These are phyloP conservation scores for Paragorgia papillata DNA, from an alignment of 92 coral and sea anemone species.

Conservation along the genomic window DNA sequence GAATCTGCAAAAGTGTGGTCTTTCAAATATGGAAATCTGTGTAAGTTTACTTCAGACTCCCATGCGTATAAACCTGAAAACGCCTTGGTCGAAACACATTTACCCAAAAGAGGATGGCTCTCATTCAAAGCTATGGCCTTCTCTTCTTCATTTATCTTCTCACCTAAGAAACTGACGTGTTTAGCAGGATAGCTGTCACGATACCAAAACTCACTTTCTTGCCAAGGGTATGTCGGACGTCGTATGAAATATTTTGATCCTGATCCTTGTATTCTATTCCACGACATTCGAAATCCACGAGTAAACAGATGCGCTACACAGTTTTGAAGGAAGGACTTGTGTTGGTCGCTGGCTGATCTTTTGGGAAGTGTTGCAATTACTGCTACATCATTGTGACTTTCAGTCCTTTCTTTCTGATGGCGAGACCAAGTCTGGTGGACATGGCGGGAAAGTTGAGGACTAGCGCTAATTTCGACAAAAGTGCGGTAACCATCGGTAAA, in stretches of 20 bases:
- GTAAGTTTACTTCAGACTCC: constrained; percentile 62
- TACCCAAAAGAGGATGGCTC: constrained; percentile 13
- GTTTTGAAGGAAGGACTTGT: too few relatives aligned
- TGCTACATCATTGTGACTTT: constrained; percentile 14
- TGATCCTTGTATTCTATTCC: constrained; percentile 4
- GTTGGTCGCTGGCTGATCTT: constrained; percentile 20
- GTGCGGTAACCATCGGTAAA: constrained; percentile 49
- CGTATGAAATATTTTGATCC: constrained; percentile 49
- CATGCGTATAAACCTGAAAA: constrained; percentile 66
- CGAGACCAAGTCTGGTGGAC: too few relatives aligned
- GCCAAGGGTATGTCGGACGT: constrained; percentile 17
- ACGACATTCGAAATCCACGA: too few relatives aligned
- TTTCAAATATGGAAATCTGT: constrained; percentile 52
- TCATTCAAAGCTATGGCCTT: too few relatives aligned
- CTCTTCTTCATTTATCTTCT: too few relatives aligned
- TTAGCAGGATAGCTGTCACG: too few relatives aligned
- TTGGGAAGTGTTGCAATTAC: constrained; percentile 57
- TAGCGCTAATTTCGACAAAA: constrained; percentile 60
- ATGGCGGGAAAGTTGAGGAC: not conserved
- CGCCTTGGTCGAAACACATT: constrained; percentile 36
- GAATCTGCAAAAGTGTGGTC: constrained; percentile 59
- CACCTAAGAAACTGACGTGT: too few relatives aligned
- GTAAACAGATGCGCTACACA: too few relatives aligned
- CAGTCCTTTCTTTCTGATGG: not conserved
- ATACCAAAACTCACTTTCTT: too few relatives aligned